Base-by-base conservation (phyloP, 2,888 invertebrate genomes). In the Portevinia maculata region DNA sequence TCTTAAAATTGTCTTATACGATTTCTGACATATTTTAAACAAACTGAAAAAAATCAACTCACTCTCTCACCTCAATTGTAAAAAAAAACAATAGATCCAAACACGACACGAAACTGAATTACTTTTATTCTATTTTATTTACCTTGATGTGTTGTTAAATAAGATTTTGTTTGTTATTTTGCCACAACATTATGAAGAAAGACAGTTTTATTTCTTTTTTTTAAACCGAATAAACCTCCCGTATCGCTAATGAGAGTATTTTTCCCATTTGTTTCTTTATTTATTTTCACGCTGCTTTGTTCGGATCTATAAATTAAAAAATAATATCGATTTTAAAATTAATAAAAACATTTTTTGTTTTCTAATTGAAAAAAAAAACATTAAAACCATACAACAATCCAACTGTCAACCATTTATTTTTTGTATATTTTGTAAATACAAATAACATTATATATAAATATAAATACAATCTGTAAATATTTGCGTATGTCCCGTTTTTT, bases 211-310 rank as follows among this genome's bases (percentile, higher is more conserved):
- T 53, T 52, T n/a, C 62, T 50, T 74, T 53, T 44, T 17, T 71
- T 74, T 44, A 39, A 60, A 65, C 39, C 37, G 65, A 79, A 78
- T 67, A 74, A 84, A 85, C 75, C 81, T 79, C 84, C 84, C 84
- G 86, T 88, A 88, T 86, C 88, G 88, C 88, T 89, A 89, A 89
- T 87, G 86, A 87, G 81, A 87, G 86, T 85, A 84, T 84, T 81
- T 86, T 87, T 86, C 87, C 87, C 87, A 85, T 86, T 85, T 88
- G 86, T 87, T 89, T 88, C 87, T 89, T 88, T 88, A 88, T 89
- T 88, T 88, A 88, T 89, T 90, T 90, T 90, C 90, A 91, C 90
- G 90, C 90, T 90, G 91, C 91, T 90, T 90, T 89, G 86, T 90
- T 90, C 89, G 90, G 90, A 90, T 87, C 88, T 88, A 85, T 84